Conservation (phyloP, 2,888 invertebrate genomes). For the Eupithecia inturbata region DNA sequence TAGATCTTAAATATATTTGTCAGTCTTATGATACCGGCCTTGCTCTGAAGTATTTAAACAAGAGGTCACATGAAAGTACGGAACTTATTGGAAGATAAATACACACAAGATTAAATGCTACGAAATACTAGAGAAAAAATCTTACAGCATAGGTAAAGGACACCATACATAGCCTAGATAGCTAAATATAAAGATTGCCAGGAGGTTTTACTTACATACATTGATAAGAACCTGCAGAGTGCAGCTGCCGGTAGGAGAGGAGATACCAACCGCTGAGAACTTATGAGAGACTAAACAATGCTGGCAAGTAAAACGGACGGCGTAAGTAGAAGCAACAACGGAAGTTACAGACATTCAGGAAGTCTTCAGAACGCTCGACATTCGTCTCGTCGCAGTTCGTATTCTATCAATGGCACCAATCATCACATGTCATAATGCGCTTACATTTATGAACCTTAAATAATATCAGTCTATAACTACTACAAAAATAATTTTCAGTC, state of each 20-base stretch:
- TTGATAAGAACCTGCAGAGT: constrained; percentile 23
- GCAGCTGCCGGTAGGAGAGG: background rate
- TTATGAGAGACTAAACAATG: constrained; percentile 25
- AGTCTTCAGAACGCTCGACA: constrained; percentile 67
- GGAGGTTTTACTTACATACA: constrained; percentile 38
- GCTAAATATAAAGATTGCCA: constrained; percentile 41
- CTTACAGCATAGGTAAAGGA: constrained; percentile 37
- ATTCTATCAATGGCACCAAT: constrained; percentile 84
- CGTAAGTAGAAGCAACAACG: constrained; percentile 69
- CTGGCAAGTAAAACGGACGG: constrained; percentile 38
- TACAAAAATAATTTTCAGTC: constrained; percentile 84
- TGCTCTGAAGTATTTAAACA: constrained; percentile 42
- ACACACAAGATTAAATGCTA: constrained; percentile 44
- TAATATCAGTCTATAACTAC: constrained; percentile 83
- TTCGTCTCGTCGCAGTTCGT: constrained; percentile 71
- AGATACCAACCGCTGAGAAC: background rate
- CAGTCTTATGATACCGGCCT: constrained; percentile 46
- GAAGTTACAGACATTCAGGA: constrained; percentile 75
- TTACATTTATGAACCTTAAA: constrained; percentile 73
- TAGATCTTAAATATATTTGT: constrained; percentile 5
- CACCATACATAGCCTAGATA: constrained; percentile 45
- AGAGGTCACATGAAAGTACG: constrained; percentile 29
- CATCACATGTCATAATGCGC: constrained; percentile 83
- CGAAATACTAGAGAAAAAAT: constrained; percentile 44
- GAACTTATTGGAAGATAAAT: constrained; percentile 38